Conservation (phyloP, 2,797 vertebrate species). For the Meda fulgida region DNA sequence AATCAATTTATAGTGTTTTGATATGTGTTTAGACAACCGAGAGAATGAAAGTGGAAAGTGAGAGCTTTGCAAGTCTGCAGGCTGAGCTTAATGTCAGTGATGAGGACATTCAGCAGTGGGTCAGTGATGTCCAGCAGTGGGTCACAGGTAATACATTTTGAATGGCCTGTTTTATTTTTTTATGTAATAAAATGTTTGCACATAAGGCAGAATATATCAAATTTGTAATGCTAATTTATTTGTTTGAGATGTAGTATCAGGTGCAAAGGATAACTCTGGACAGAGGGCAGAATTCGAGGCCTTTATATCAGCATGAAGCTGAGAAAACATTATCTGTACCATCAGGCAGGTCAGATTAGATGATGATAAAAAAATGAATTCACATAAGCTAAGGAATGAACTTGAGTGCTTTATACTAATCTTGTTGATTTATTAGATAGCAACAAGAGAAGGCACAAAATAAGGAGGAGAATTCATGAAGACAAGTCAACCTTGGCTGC, state of each 20-base stretch:
- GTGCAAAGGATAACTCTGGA: not conserved
- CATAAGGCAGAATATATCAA: not conserved
- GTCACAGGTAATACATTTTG: no score
- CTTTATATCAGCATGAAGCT: conserved; percentile 3
- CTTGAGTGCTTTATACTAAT: not conserved
- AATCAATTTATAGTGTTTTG: no score
- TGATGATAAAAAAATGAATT: no score
- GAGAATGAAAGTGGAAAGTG: no score
- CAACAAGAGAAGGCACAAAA: not conserved
- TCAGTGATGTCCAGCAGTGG: no score
- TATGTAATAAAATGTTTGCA: not conserved
- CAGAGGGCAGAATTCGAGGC: not conserved
- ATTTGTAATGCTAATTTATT: not conserved
- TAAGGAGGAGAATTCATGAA: not conserved
- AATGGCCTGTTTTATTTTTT: no score
- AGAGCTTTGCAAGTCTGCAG: no score
- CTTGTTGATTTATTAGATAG: not conserved
- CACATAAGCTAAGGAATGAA: no score
- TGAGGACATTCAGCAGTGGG: no score
- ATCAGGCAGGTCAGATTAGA: not conserved
- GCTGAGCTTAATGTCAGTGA: no score
- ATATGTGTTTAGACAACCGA: no score
- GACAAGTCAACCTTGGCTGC: not conserved
- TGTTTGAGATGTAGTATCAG: not conserved
- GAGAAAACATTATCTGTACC: not conserved